Conservation (phyloP, 2,113 vertebrate genomes). For the Ifrita kowaldi region DNA sequence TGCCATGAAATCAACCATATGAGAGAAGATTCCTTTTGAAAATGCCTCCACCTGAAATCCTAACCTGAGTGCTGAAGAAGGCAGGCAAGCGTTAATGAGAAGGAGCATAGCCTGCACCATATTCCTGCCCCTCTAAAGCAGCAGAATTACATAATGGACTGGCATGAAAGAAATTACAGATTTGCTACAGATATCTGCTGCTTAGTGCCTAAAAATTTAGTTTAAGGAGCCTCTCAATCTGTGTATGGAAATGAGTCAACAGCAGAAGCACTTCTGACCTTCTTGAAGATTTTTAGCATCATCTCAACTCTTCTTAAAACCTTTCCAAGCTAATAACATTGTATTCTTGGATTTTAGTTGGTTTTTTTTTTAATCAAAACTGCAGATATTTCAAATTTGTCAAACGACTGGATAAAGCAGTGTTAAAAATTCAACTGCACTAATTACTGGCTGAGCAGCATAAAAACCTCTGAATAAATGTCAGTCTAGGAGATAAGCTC, state of each 20-base stretch:
- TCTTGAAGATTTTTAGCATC: constrained; percentile 18
- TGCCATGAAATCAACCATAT: constrained; percentile 40
- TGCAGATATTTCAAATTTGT: constrained; percentile 46
- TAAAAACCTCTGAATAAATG: constrained; percentile 93
- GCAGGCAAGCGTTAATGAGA: constrained; percentile 37
- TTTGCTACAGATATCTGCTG: constrained; percentile 35
- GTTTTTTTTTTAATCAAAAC: not conserved
- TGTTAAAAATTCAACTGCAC: constrained; percentile 85
- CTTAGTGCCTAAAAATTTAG: constrained; percentile 17
- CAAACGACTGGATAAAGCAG: constrained; percentile 75
- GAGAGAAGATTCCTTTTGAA: constrained; percentile 58
- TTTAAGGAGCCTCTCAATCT: constrained; percentile 26
- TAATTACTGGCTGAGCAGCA: constrained; percentile 91
- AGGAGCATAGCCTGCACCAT: constrained; percentile 17
- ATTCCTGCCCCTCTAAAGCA: constrained; percentile 43
- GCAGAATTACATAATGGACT: constrained; percentile 51
- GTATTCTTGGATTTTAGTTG: not conserved
- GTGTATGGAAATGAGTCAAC: constrained; percentile 56
- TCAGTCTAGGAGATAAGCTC: constrained; percentile 93
- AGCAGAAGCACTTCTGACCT: constrained; percentile 32
- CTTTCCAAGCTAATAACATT: constrained; percentile 54
- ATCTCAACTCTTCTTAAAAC: constrained; percentile 48
- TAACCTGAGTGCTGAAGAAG: constrained; percentile 31
- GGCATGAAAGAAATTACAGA: constrained; percentile 61
- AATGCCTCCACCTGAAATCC: not conserved